Percentiles rank a stretch among this genome's conserved stretches.
phyloP scores from a whole-genome alignment of 1,140 invertebrate genomes.

The Zaprionus kolodkinae region DNA sequence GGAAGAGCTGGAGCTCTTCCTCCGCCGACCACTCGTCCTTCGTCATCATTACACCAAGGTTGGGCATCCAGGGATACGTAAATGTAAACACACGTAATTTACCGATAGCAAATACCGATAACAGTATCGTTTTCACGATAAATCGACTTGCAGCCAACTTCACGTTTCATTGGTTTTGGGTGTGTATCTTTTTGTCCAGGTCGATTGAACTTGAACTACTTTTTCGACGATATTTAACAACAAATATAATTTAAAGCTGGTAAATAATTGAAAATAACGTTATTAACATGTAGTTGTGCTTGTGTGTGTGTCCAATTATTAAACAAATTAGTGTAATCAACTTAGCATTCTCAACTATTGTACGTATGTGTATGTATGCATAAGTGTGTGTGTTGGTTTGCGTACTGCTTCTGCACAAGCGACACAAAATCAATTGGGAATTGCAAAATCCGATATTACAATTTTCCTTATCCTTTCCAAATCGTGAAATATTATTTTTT shows the following conservation, averaged over 20 bases:
- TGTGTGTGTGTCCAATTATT: constrained; percentile 54
- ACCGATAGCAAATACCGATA: constrained; percentile 23
- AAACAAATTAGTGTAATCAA: constrained; percentile 16
- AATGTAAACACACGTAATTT: constrained; percentile 10
- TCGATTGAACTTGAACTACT: constrained; percentile 18
- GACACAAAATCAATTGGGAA: constrained; percentile 43
- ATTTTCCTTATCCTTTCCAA: constrained; percentile 2
- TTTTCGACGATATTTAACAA: constrained; percentile 46
- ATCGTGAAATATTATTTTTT: background rate
- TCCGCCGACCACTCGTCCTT: constrained; percentile 82
- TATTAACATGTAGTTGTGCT: constrained; percentile 52
- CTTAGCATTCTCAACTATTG: constrained; percentile 5
- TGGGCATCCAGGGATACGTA: constrained; percentile 19
- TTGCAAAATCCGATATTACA: constrained; percentile 5
- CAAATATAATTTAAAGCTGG: constrained; percentile 47
- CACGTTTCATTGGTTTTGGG: constrained; percentile 64
- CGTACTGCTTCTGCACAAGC: constrained; percentile 11
- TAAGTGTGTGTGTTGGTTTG: constrained; percentile 29
- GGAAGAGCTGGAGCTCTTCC: constrained; percentile 80
- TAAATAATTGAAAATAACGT: constrained; percentile 50
- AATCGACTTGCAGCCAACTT: constrained; percentile 40
- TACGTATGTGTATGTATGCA: constrained; percentile 32
- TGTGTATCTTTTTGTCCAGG: constrained; percentile 73
- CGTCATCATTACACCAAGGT: constrained; percentile 45
- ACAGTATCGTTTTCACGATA: constrained; percentile 3